Evolutionary conservation across 2,797 vertebrate species (phyloP).

Genomic region (Melanogrammus aeglefinus): DNA sequence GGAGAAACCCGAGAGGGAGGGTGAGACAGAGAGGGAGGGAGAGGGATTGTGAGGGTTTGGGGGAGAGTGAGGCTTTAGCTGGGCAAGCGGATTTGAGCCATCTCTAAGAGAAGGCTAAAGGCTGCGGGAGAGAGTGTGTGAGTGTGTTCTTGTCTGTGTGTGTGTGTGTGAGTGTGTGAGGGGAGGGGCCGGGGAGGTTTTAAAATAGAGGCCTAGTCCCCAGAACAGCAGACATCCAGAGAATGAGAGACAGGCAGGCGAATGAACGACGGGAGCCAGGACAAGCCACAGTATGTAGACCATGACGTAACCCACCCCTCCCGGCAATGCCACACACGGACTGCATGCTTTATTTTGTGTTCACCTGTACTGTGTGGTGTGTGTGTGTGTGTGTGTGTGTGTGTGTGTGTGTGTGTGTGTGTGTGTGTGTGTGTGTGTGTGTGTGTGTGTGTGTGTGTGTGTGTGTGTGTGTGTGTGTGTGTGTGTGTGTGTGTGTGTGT

Average conservation of each 20-base stretch:
- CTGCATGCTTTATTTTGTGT: neutral
- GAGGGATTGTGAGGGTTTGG: neutral
- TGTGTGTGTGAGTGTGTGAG: no score
- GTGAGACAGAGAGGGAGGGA: constrained; percentile 15
- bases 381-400: no score
- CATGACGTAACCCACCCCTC: constrained; percentile 8
- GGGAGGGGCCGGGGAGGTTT: no score
- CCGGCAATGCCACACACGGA: neutral
- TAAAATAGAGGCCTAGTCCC: no score
- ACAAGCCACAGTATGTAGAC: neutral
- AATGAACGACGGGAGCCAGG: neutral
- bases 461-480: constrained; percentile 4
- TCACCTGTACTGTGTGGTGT: neutral
- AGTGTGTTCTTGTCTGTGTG: no score
- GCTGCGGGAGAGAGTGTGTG: no score
- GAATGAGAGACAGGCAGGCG: neutral
- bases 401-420: no score
- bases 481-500: neutral
- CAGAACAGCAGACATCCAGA: constrained; percentile 1
- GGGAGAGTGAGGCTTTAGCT: neutral
- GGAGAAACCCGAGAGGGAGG: constrained; percentile 1
- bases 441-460: no score
- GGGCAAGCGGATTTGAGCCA: no score
- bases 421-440: neutral
- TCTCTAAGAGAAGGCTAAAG: no score